Base-by-base conservation (phyloP, 2,113 vertebrate species). In the Stigmatopora nigra region DNA sequence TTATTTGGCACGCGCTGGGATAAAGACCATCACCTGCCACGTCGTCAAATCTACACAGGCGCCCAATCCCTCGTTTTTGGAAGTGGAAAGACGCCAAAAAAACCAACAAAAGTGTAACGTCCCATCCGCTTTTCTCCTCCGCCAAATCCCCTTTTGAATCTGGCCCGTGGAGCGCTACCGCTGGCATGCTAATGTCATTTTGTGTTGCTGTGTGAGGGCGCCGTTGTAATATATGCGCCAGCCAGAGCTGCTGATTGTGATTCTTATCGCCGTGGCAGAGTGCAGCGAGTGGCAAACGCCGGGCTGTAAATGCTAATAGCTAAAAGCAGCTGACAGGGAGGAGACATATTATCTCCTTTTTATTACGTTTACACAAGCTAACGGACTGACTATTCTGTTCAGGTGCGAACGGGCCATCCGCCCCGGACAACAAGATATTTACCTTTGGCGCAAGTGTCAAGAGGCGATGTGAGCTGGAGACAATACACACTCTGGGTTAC, bases 251-350 rank as follows among this genome's bases (percentile, higher is more conserved):
- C 78, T 83, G 82, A 89, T 90, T 88, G 88, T 82, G 89, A 91
- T 90, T 88, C 78, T 78, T 89, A 88, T 88, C 88, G 63, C 81
- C 57, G 78, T 73, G 79, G 79, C 72, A 81, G 76, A 87, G 86
- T 78, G 82, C 71, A 78, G 51, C 65, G 88, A 89, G 80, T 87
- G 87, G 82, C 83, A 87, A 82, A 67, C 70, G 74, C 75, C 75
- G 83, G 84, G 80, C 75, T 85, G 85, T 82, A 88, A 88, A 89
- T 87, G 85, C 85, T 87, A 90, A 90, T 88, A 77, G 82, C 77
- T 81, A 81, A 77, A 78, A 78, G 79, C 82, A 75, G 81, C 76
- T 87, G 84, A 89, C 84, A 84, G 75, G 83, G 81, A 81, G 71
- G 85, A 87, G 70, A 89, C 86, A 86, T 88, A 88, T 88, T 79